phyloP scores from a whole-genome alignment of 2,888 invertebrate species.

The Philereme vetulata region DNA sequence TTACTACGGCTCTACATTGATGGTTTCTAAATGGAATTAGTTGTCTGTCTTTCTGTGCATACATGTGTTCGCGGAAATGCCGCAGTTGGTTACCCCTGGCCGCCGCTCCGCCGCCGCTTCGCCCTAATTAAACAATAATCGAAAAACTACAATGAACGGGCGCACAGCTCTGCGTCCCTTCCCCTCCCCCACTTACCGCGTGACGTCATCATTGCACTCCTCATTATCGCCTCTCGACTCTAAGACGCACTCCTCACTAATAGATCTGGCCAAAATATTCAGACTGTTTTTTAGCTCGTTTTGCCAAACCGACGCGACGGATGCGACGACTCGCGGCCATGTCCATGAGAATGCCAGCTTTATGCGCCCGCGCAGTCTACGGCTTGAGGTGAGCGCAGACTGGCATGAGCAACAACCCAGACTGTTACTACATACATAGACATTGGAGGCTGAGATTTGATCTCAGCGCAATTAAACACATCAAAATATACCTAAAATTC shows the following conservation, averaged over 20 bases:
- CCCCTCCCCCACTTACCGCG: conserved; percentile 54
- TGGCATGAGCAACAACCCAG: conserved; percentile 27
- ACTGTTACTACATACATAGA: conserved; percentile 24
- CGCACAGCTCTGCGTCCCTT: conserved; percentile 76
- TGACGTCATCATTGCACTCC: conserved; percentile 81
- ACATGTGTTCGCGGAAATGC: conserved; percentile 51
- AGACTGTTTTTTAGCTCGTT: conserved; percentile 58
- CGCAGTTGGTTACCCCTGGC: conserved; percentile 67
- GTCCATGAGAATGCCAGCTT: conserved; percentile 48
- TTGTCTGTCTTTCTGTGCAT: no score
- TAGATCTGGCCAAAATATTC: conserved; percentile 63
- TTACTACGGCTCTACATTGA: no score
- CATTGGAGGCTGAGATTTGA: conserved; percentile 21
- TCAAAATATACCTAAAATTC: conserved; percentile 5
- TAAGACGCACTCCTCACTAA: conserved; percentile 68
- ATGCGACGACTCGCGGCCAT: conserved; percentile 42
- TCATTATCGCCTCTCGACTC: conserved; percentile 79
- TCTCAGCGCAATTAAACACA: conserved; percentile 27
- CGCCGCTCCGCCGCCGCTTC: conserved; percentile 83
- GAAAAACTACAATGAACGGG: conserved; percentile 84
- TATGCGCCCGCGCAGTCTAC: conserved; percentile 53
- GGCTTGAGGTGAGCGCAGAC: conserved; percentile 34
- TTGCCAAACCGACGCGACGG: conserved; percentile 49
- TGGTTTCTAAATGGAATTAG: no score
- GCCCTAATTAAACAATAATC: conserved; percentile 85